Conservation (phyloP, 2,797 vertebrate genomes). For the Sebastes vulpes region DNA sequence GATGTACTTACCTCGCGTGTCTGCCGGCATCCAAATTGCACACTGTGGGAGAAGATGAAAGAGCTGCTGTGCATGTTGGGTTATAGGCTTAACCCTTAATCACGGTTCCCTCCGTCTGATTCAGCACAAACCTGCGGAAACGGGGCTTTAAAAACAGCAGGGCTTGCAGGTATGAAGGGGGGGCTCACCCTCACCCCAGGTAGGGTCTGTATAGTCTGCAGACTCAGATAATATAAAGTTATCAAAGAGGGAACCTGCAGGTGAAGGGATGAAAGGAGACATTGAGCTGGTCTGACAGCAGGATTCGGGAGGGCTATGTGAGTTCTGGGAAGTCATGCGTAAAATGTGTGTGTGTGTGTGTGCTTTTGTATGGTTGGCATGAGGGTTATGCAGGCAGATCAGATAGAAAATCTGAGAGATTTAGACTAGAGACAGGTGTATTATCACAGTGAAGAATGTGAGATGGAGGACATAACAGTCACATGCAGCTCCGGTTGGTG, state of each 20-base stretch:
- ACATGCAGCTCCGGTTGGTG: neutral
- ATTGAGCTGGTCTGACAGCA: constrained; percentile 71
- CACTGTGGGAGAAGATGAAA: constrained; percentile 75
- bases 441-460: constrained; percentile 7
- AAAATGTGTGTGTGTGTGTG: constrained; percentile 35
- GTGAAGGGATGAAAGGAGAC: constrained; percentile 71
- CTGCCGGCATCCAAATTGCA: constrained; percentile 70
- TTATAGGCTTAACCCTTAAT: constrained; percentile 58
- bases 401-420: neutral
- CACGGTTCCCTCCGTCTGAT: constrained; percentile 52
- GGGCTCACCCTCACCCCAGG: neutral
- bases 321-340: constrained; percentile 61
- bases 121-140: constrained; percentile 73
- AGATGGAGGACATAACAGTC: neutral
- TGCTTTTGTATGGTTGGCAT: constrained; percentile 1
- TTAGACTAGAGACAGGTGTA: neutral
- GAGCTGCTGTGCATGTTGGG: constrained; percentile 44
- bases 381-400: neutral
- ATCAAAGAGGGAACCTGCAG: constrained; percentile 53
- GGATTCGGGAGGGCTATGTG: constrained; percentile 6
- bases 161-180: constrained; percentile 35
- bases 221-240: constrained; percentile 21
- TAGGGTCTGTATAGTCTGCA: constrained; percentile 22
- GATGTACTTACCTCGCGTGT: constrained; percentile 61
- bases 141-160: constrained; percentile 62